Base-by-base conservation (phyloP, 2,888 invertebrate genomes). In the Heliconius cydno region DNA sequence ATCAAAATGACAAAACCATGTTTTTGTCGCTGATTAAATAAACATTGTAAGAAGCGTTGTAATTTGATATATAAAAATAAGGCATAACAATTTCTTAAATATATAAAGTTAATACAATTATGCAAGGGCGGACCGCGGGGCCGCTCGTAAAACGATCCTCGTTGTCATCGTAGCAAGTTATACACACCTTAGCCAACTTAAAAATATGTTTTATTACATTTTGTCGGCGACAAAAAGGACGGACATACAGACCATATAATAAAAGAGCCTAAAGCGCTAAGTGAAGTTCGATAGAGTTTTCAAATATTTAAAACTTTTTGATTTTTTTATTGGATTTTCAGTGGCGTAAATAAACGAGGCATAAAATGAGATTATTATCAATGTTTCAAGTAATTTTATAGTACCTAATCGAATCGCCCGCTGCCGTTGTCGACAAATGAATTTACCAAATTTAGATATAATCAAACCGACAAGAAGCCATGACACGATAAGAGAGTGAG, bases 361-460 rank as follows among this genome's bases (percentile, higher is more conserved):
- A 81, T 82, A 84, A 82, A 84, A 82, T 73, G 66, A 83, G 79
- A 86, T 84, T 88, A 75, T 73, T 75, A 92, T 92, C 92, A 88
- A 88, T 90, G 92, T 92, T 89, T 90, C 88, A 91, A 89, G 89
- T 90, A 90, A 92, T 91, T 89, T 91, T 90, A 90, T 89, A 88
- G 83, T 91, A 90, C 88, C 89, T 91, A 92, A 94, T 93, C 90
- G 90, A 90, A 87, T 80, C 82, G 83, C 76, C 86, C 84, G 89
- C 90, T 88, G 90, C 91, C 88, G 92, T 88, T 88, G 88, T 82
- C 81, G 88, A 91, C 90, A 88, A 88, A 91, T 89, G 91, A 90
- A 91, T 91, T 91, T 88, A 92, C 91, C 90, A 91, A 88, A 91
- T 91, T 87, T 91, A 91, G 94, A 94, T 94, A 90, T 89, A 92